phyloP scores from a whole-genome alignment of 2,888 invertebrate species.

The Teleiodes luculella region DNA sequence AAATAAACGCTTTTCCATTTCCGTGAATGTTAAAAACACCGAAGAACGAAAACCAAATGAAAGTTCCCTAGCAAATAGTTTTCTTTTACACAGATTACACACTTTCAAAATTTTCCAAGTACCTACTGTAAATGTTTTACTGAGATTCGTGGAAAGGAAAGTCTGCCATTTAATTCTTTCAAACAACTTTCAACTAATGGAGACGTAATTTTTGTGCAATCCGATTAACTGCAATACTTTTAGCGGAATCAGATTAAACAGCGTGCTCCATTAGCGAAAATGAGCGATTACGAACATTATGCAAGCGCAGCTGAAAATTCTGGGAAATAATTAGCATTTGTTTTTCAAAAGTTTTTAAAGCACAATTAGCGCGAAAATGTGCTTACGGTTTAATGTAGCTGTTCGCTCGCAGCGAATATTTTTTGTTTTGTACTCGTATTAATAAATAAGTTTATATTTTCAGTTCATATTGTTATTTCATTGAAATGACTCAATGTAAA shows the following conservation, averaged over 20 bases:
- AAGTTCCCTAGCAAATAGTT: no score
- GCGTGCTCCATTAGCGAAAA: constrained; percentile 7
- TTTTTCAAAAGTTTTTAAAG: constrained; percentile 20
- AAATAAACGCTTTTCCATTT: no score
- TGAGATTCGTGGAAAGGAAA: not conserved
- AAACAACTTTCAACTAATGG: not conserved
- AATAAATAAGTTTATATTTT: not conserved
- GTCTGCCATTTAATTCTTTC: not conserved
- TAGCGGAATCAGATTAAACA: constrained; percentile 2
- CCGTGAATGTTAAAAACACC: no score
- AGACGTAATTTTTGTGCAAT: constrained; percentile 1
- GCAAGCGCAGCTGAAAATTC: not conserved
- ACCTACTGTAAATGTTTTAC: not conserved
- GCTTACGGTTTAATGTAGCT: not conserved
- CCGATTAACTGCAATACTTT: constrained; percentile 8
- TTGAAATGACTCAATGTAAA: no score
- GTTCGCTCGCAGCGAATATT: not conserved
- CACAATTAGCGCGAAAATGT: not conserved
- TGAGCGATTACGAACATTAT: not conserved
- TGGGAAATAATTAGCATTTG: constrained; percentile 1
- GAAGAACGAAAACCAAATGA: no score
- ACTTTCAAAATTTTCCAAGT: no score
- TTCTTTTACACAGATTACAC: no score
- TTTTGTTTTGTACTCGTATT: not conserved
- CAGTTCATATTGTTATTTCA: no score